These are phyloP conservation scores for Darevskia mixta DNA, from an alignment of 2,797 vertebrate genomes.

Conservation along the genomic window DNA sequence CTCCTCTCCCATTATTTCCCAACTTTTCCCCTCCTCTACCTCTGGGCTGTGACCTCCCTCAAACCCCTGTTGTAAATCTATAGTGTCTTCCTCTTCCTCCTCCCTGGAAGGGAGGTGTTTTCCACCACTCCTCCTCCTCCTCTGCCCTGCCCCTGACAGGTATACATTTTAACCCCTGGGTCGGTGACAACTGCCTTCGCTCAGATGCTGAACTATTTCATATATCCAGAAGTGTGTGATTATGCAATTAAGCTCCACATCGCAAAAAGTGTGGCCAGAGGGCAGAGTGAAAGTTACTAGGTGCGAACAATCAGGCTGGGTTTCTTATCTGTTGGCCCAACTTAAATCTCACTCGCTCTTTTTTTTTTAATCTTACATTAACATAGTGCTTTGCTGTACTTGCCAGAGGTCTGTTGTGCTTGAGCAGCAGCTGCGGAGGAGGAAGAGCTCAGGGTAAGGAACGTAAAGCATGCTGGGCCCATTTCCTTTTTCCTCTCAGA, in stretches of 20 bases:
- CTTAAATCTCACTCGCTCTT: not conserved
- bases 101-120: too few species aligned
- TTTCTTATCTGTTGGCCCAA: not conserved
- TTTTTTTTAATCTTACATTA: not conserved
- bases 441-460: conserved; percentile 5
- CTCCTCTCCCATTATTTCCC: too few species aligned
- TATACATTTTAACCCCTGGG: not conserved
- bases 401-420: conserved; percentile 7
- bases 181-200: not conserved
- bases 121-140: too few species aligned
- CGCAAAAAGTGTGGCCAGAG: not conserved
- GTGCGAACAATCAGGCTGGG: not conserved
- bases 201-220: not conserved
- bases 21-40: too few species aligned
- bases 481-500: conserved; percentile 17
- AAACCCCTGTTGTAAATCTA: too few species aligned
- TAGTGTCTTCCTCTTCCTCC: too few species aligned
- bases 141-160: not conserved
- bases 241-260: not conserved
- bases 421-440: conserved; percentile 16
- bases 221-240: not conserved
- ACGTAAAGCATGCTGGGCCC: not conserved
- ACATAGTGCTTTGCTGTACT: not conserved
- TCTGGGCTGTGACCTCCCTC: too few species aligned
- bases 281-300: not conserved